Evolutionary conservation across 2,113 vertebrate genomes (phyloP).

Genomic region (Galemys pyrenaicus): DNA sequence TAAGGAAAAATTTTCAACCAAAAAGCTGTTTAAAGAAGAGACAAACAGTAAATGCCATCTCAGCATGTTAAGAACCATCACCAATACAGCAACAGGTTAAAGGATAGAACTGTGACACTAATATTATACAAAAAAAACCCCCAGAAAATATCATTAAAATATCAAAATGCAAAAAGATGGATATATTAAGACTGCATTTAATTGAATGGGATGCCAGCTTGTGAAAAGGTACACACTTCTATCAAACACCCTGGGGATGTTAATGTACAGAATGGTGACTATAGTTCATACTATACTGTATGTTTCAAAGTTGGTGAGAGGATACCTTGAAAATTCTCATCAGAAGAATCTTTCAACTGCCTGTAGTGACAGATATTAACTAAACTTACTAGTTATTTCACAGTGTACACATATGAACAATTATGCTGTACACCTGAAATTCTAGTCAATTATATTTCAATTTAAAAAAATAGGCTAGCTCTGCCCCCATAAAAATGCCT

Average conservation of each 20-base stretch:
- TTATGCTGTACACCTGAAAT: not conserved
- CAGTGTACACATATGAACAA: not conserved
- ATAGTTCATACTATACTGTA: not conserved
- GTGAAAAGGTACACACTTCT: not conserved
- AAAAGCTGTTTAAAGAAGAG: not conserved
- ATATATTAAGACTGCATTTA: not conserved
- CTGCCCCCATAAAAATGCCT: not conserved
- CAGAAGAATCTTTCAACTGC: not conserved
- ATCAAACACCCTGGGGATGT: not conserved
- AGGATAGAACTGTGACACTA: not conserved
- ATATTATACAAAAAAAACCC: not conserved
- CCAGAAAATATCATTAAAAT: not conserved
- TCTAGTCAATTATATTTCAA: not conserved
- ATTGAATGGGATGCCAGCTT: not conserved
- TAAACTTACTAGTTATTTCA: not conserved
- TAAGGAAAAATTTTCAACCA: slow-evolving; percentile 12
- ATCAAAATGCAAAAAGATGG: slow-evolving; percentile 1
- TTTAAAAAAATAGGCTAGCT: not conserved
- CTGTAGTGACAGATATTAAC: not conserved
- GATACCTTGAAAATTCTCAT: not conserved
- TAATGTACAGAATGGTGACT: not conserved
- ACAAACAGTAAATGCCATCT: not conserved
- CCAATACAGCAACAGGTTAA: not conserved
- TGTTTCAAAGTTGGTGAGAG: not conserved
- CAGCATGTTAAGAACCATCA: not conserved